Conservation (phyloP, 2,888 invertebrate species). For the Sepiola atlantica region DNA sequence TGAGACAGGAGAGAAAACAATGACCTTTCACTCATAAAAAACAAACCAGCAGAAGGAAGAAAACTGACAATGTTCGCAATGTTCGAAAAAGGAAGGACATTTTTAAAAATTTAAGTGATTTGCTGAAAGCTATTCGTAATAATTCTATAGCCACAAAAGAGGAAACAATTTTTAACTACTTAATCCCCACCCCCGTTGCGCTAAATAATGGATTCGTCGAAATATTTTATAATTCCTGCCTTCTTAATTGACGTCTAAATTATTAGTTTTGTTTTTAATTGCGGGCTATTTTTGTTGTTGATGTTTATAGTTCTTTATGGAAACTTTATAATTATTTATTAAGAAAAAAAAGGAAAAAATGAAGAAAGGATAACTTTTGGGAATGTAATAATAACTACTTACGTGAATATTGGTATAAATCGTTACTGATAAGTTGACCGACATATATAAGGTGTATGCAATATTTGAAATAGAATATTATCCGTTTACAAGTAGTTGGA, state of each 20-base stretch:
- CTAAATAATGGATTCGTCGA: neutral
- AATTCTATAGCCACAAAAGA: constrained; percentile 9
- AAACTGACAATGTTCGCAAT: no score
- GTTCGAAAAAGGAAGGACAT: neutral
- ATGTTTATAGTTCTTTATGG: neutral
- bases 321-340: neutral
- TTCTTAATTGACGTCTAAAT: constrained; percentile 14
- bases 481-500: no score
- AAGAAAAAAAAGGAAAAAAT: neutral
- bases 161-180: neutral
- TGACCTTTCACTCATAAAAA: no score
- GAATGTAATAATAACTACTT: neutral
- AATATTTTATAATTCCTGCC: neutral
- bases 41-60: no score
- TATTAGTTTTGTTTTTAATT: neutral
- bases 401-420: neutral
- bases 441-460: no score
- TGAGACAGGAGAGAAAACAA: neutral
- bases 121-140: constrained; percentile 13
- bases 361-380: neutral
- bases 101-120: neutral
- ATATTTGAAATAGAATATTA: no score
- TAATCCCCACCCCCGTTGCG: neutral
- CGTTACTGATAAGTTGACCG: neutral
- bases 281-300: neutral